phyloP scores from a whole-genome alignment of 2,797 vertebrate species.

The Microtus californicus region DNA sequence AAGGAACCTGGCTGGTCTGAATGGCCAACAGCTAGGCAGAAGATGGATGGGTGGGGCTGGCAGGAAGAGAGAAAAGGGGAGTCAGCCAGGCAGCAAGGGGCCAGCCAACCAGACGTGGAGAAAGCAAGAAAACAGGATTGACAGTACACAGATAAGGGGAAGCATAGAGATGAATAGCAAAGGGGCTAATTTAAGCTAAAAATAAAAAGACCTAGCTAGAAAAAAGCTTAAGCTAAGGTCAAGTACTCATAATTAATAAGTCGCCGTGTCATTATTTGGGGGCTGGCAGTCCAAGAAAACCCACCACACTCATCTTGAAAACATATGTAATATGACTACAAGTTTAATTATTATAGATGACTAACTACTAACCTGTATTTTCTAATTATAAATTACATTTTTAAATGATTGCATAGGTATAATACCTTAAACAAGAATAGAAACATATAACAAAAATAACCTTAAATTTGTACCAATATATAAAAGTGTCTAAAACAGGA shows the following conservation, averaged over 20 bases:
- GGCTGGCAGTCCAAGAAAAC: neutral
- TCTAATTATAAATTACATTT: neutral
- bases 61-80: neutral
- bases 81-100: neutral
- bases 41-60: neutral
- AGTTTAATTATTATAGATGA: neutral
- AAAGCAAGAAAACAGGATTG: neutral
- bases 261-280: neutral
- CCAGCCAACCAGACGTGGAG: neutral
- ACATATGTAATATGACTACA: neutral
- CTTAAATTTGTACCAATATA: too few species aligned
- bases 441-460: too few species aligned
- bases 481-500: too few species aligned
- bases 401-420: too few species aligned
- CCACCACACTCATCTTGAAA: neutral
- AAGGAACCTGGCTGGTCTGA: neutral
- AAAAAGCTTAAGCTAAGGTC: neutral
- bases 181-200: neutral
- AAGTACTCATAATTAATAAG: neutral
- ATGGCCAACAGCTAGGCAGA: neutral
- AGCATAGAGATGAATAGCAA: neutral
- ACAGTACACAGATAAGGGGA: neutral
- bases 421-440: too few species aligned
- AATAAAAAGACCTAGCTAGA: neutral
- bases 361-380: neutral